Base-by-base conservation (phyloP, 2,113 vertebrate species). In the Poecile atricapillus region DNA sequence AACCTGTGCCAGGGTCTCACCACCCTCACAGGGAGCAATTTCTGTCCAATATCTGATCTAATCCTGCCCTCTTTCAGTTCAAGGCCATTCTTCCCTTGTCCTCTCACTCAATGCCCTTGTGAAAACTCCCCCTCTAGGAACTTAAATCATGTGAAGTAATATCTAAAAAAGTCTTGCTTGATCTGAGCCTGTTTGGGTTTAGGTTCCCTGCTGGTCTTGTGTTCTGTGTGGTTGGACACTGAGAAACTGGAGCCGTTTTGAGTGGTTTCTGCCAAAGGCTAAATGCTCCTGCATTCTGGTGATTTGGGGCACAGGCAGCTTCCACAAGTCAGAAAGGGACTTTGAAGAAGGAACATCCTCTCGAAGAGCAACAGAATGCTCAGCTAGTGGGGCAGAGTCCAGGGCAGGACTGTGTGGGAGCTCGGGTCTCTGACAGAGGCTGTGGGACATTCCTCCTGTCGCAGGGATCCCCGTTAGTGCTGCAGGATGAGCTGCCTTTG, bases 381-480 rank as follows among this genome's bases (percentile, higher is more conserved):
- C 68, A 33, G 49, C 30, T 2, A 0, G 20, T 3, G 28, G 28
- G 18, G 31, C 25, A 44, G 46, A 60, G 37, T 19, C 44, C 55
- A 30, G 37, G 30, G 30, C 24, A 44, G 60, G 7, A 33, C 41
- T 27, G 41, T 22, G 35, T 12, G 1, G 2, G 37, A 25, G 46
- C 37, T 11, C 58, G 24, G 3, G 12, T 24, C 59, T 56, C 28
- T 2, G 17, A n/a, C 41, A 23, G 46, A 43, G 67, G 33, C 46
- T 52, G 20, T 52, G 80, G 47, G 33, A 53, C 22, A 1, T 41
- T n/a, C 1, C n/a, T 78, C 4, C 56, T 28, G 49, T n/a, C 39
- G 2, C 3, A 2, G 24, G 22, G 21, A 13, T 37, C 15, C 1
- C 22, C 4, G 0, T 16, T 2, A 4, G 9, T 9, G 15, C 30